phyloP scores from a whole-genome alignment of 2,797 vertebrate genomes.

The Enteromius argenteus region DNA sequence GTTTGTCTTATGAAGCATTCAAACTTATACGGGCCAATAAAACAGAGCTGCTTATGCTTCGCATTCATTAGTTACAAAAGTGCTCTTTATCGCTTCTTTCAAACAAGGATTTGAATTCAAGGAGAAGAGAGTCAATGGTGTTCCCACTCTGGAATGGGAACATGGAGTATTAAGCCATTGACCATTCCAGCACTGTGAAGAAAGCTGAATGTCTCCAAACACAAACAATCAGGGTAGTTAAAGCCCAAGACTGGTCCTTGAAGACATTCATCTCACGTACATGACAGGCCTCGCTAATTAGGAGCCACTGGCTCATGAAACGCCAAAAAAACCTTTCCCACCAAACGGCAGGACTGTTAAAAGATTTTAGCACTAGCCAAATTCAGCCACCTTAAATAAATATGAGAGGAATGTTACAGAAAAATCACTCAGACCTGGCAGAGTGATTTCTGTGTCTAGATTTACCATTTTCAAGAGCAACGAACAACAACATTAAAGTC shows the following conservation, averaged over 20 bases:
- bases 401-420: slow-evolving; percentile 8
- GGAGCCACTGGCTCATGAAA: slow-evolving; percentile 16
- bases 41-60: slow-evolving; percentile 4
- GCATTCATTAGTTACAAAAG: slow-evolving; percentile 22
- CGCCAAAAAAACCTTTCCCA: slow-evolving; percentile 32
- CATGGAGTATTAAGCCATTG: slow-evolving; percentile 3
- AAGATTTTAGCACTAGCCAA: slow-evolving; percentile 2
- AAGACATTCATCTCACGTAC: slow-evolving; percentile 25
- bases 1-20: slow-evolving; percentile 18
- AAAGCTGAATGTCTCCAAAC: slow-evolving; percentile 39
- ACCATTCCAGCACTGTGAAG: slow-evolving; percentile 20
- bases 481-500: background rate
- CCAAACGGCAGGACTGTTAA: background rate
- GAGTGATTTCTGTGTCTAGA: background rate
- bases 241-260: background rate
- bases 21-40: slow-evolving; percentile 3
- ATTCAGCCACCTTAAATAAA: slow-evolving; percentile 24
- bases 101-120: slow-evolving; percentile 1
- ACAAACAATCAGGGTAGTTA: slow-evolving; percentile 19
- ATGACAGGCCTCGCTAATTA: slow-evolving; percentile 15
- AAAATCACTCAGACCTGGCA: slow-evolving; percentile 9
- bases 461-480: background rate
- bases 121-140: background rate
- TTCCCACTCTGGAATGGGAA: slow-evolving; percentile 25
- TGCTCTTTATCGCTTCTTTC: slow-evolving; percentile 15